Percentiles rank a stretch among this genome's conserved stretches.
Conservation (phyloP, 2,113 vertebrate species). For the Grammomys dolichurus region DNA sequence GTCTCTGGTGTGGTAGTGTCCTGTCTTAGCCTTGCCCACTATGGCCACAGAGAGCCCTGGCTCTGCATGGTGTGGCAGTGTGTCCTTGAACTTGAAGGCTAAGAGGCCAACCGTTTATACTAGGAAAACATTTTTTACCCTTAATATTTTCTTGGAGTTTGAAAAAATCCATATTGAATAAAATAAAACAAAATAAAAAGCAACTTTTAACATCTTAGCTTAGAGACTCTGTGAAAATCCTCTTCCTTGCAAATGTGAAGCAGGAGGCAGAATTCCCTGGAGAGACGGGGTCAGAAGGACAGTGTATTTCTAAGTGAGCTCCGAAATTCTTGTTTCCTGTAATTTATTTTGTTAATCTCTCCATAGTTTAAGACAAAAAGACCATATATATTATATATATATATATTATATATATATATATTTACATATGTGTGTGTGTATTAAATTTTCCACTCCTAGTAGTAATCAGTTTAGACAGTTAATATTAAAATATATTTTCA, state of each 20-base stretch:
- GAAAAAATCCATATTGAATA: conserved; percentile 6
- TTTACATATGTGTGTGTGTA: too few species aligned
- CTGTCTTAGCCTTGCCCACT: not conserved
- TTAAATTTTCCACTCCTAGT: not conserved
- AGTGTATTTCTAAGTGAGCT: not conserved
- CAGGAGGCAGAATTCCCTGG: not conserved
- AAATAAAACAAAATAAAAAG: not conserved
- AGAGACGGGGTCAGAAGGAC: too few species aligned
- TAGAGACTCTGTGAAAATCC: not conserved
- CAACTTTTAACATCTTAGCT: too few species aligned
- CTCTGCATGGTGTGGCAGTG: not conserved
- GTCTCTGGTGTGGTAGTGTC: not conserved
- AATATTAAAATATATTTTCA: not conserved
- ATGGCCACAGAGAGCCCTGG: not conserved
- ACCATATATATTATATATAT: too few species aligned
- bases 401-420: too few species aligned
- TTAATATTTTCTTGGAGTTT: not conserved
- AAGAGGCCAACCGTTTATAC: not conserved
- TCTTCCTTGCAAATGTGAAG: not conserved
- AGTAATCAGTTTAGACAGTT: not conserved
- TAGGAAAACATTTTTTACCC: not conserved
- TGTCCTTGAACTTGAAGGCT: not conserved
- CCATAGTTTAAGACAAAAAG: not conserved
- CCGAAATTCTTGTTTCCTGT: not conserved
- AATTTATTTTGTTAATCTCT: not conserved